These are phyloP conservation scores for Trimorus sp. DNA, from an alignment of 2,888 invertebrate species.

Conservation along the genomic window DNA sequence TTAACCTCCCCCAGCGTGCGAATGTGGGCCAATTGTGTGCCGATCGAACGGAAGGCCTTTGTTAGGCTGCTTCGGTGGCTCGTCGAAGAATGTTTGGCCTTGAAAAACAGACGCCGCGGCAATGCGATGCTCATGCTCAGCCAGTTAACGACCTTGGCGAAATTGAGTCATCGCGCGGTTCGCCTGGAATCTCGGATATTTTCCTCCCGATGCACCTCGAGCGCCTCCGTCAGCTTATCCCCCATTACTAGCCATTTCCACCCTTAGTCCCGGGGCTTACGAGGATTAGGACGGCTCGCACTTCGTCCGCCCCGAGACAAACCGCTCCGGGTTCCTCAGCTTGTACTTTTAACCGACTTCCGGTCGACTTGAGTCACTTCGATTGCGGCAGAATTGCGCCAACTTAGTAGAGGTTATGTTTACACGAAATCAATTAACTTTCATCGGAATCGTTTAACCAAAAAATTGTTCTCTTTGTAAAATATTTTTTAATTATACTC, in stretches of 20 bases:
- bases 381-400: too few relatives aligned
- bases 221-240: constrained; percentile 29
- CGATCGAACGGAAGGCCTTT: constrained; percentile 1
- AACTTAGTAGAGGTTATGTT: too few relatives aligned
- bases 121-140: constrained; percentile 76
- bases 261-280: constrained; percentile 26
- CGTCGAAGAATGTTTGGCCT: constrained; percentile 79
- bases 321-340: constrained; percentile 18
- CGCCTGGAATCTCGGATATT: constrained; percentile 81
- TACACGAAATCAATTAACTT: too few relatives aligned
- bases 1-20: background rate
- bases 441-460: too few relatives aligned
- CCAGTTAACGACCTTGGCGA: constrained; percentile 81
- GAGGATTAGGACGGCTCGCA: constrained; percentile 29
- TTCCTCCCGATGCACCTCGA: constrained; percentile 75
- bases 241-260: constrained; percentile 45
- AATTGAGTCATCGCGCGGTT: constrained; percentile 82
- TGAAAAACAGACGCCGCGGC: constrained; percentile 77
- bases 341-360: constrained; percentile 33
- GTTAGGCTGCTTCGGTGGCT: constrained; percentile 10
- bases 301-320: constrained; percentile 17
- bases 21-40: constrained; percentile 28
- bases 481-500: too few relatives aligned
- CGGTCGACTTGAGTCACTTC: background rate
- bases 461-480: too few relatives aligned